Conservation (phyloP, 2,113 vertebrate species). For the Butastur rufipennis region DNA sequence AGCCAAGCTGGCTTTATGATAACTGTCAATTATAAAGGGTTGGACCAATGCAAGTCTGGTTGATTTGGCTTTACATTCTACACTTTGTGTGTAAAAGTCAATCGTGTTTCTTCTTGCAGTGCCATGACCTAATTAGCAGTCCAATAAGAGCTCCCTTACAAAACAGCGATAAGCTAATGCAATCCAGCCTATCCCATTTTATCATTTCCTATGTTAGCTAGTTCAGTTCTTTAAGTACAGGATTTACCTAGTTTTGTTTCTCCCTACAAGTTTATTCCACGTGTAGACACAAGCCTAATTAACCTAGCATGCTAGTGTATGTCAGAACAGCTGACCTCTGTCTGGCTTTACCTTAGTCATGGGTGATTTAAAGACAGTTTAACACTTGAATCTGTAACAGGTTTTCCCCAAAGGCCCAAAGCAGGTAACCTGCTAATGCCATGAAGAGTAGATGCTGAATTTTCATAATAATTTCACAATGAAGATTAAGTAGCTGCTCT, state of each 20-base stretch:
- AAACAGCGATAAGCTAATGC: not conserved
- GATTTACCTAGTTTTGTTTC: not conserved
- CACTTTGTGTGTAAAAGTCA: not conserved
- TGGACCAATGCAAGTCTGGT: not conserved
- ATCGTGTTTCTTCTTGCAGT: not conserved
- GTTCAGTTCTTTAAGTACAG: not conserved
- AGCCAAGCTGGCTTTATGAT: not conserved
- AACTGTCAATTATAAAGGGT: not conserved
- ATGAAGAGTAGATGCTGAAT: not conserved
- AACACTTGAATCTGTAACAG: conserved; percentile 28
- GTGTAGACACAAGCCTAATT: not conserved
- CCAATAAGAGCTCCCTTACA: not conserved
- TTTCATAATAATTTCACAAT: not conserved
- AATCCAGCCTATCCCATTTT: not conserved
- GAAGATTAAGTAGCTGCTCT: conserved; percentile 2
- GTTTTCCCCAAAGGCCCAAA: not conserved
- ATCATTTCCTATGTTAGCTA: not conserved
- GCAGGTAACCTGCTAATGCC: not conserved
- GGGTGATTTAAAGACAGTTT: conserved; percentile 3
- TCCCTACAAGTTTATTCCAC: not conserved
- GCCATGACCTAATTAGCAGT: not conserved
- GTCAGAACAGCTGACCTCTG: conserved; percentile 1
- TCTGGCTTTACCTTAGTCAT: not conserved
- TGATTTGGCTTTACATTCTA: not conserved
- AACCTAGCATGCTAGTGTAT: not conserved